Conservation (phyloP, 1,140 invertebrate species). For the Pseudomyrmex sp. region DNA sequence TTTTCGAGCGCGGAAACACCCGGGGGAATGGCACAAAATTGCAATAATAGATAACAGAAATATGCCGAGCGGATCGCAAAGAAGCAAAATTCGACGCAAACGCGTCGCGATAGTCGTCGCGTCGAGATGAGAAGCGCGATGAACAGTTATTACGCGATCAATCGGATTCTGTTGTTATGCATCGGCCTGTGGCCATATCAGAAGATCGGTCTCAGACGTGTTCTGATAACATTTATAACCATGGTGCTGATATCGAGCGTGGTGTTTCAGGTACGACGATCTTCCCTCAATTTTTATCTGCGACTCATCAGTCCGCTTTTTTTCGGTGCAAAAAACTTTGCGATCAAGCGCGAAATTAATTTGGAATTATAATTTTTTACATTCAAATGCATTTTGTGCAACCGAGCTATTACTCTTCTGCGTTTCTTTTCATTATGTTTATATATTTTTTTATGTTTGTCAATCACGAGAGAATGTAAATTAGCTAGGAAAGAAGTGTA, state of each 20-base stretch:
- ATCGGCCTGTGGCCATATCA: conserved; percentile 54
- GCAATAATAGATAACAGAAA: background rate
- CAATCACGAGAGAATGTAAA: background rate
- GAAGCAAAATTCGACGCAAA: background rate
- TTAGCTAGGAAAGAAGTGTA: background rate
- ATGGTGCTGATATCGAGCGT: background rate
- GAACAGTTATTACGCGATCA: conserved; percentile 29
- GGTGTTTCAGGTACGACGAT: conserved; percentile 24
- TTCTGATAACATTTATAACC: background rate
- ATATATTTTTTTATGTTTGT: too few relatives aligned
- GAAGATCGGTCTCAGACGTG: background rate
- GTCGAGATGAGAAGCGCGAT: background rate
- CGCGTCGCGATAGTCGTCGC: background rate
- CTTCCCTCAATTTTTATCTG: background rate
- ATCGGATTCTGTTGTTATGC: conserved; percentile 24
- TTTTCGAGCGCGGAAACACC: background rate
- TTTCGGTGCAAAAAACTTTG: background rate
- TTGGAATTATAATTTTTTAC: too few relatives aligned
- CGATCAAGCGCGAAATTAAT: background rate
- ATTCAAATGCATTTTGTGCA: too few relatives aligned
- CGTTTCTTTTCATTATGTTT: too few relatives aligned
- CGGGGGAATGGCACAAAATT: background rate
- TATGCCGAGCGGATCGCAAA: too few relatives aligned
- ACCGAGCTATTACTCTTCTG: too few relatives aligned
- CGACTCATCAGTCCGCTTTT: background rate